Evolutionary conservation across 2,113 vertebrate genomes (phyloP).

Genomic region (Helogale parvula): DNA sequence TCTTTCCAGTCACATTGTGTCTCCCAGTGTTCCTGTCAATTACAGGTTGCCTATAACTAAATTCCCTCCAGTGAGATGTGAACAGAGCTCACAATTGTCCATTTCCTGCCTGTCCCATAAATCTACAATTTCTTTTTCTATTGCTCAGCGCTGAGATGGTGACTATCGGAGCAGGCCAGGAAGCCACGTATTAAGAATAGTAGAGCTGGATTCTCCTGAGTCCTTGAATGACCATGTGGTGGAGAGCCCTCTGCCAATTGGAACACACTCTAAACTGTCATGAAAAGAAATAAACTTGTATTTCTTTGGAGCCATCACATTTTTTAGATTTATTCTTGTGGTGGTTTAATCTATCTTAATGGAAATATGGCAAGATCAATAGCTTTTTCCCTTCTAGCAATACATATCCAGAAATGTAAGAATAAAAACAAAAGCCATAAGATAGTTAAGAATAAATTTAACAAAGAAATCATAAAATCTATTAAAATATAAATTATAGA

Average conservation of each 20-base stretch:
- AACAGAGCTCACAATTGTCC: background rate
- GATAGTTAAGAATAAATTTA: background rate
- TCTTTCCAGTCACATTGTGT: background rate
- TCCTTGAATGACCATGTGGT: background rate
- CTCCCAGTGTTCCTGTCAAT: background rate
- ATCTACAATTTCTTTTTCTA: background rate
- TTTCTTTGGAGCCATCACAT: background rate
- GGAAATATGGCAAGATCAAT: background rate
- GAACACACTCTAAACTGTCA: background rate
- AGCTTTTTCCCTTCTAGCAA: background rate
- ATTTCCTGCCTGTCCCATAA: background rate
- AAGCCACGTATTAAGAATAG: background rate
- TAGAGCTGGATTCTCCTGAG: background rate
- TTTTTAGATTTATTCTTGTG: background rate
- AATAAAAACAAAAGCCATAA: background rate
- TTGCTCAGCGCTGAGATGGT: background rate
- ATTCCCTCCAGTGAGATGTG: background rate
- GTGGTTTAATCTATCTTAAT: background rate
- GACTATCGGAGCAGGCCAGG: background rate
- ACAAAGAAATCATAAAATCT: background rate
- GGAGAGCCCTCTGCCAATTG: background rate
- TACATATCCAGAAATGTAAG: background rate
- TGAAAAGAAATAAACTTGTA: background rate
- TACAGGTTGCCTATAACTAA: background rate
- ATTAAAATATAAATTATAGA: conserved; percentile 17